A percentile compares a stretch with the other conserved stretches of the same genome.
Conservation (phyloP, 2,888 invertebrate genomes). For the Agrochola macilenta region DNA sequence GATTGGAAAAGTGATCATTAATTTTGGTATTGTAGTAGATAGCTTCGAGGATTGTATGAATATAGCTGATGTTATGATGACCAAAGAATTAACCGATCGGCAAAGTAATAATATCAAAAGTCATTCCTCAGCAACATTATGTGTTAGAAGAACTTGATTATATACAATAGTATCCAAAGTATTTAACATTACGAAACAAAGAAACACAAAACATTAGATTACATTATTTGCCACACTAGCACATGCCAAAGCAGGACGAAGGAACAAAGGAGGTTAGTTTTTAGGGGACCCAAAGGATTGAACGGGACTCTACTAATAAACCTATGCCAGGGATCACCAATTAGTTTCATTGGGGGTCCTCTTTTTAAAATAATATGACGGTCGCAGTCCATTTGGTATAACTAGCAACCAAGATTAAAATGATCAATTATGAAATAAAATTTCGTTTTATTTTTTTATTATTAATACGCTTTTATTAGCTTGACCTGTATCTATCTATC, state of each 20-base stretch:
- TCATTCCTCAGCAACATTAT: neutral
- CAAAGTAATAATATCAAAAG: neutral
- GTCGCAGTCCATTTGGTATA: too few species aligned
- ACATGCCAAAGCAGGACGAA: neutral
- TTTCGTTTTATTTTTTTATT: too few species aligned
- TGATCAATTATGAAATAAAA: too few species aligned
- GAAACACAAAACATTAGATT: neutral
- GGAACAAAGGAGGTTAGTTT: too few species aligned
- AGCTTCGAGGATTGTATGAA: neutral
- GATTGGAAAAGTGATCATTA: constrained; percentile 17
- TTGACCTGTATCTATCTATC: too few species aligned
- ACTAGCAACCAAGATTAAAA: too few species aligned
- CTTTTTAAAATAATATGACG: too few species aligned
- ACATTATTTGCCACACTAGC: neutral
- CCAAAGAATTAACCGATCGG: neutral
- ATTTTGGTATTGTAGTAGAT: neutral
- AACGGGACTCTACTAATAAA: neutral
- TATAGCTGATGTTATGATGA: neutral
- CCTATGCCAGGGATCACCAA: neutral
- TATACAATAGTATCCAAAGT: neutral
- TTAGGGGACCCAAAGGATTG: too few species aligned
- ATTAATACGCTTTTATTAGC: too few species aligned
- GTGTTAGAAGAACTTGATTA: neutral
- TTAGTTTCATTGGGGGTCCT: too few species aligned
- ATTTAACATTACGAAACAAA: neutral